Conservation (phyloP, 1,140 invertebrate genomes). For the Frieseomelitta varia region DNA sequence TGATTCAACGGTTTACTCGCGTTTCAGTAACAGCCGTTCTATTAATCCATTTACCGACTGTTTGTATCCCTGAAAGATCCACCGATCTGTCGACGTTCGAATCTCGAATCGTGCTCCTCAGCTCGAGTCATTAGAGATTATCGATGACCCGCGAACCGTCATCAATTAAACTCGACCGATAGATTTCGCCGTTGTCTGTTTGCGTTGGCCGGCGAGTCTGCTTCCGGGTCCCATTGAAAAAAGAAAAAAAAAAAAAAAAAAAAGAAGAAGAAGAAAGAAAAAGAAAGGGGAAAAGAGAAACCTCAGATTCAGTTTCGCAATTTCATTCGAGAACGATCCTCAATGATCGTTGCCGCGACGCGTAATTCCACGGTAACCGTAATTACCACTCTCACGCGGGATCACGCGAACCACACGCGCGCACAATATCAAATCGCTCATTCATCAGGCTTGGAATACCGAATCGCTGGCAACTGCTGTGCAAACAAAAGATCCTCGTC, state of each 20-base stretch:
- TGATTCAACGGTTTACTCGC: background rate
- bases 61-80: background rate
- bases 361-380: slow-evolving; percentile 8
- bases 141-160: slow-evolving; percentile 61
- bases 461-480: background rate
- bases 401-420: slow-evolving; percentile 3
- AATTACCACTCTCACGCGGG: background rate
- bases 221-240: slow-evolving; percentile 56
- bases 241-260: background rate
- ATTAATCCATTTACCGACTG: background rate
- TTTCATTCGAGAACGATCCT: background rate
- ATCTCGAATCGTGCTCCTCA: slow-evolving; percentile 35
- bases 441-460: background rate
- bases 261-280: background rate
- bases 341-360: background rate
- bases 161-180: slow-evolving; percentile 66
- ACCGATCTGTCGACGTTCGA: background rate
- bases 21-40: background rate
- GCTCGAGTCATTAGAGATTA: slow-evolving; percentile 65
- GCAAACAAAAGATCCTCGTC: slow-evolving; percentile 1
- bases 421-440: background rate
- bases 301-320: background rate
- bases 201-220: slow-evolving; percentile 36
- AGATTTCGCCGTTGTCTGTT: slow-evolving; percentile 54
- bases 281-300: background rate